phyloP scores from a whole-genome alignment of 23 tunicate genomes.

The Halocynthia roretzi region DNA sequence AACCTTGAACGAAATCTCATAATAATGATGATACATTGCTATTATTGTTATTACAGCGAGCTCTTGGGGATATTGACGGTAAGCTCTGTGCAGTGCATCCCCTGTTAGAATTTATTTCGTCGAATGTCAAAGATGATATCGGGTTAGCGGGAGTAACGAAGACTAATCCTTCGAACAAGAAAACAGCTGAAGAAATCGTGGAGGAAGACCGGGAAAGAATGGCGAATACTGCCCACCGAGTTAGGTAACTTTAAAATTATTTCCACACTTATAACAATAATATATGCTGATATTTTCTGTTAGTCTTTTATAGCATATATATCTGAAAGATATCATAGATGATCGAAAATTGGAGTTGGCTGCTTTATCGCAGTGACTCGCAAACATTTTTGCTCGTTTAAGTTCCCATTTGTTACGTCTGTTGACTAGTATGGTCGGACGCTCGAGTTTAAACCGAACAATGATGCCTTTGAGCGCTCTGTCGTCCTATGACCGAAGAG shows the following conservation, averaged over 20 bases:
- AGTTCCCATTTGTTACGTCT: no score
- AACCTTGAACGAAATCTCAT: no score
- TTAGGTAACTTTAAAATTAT: constrained; percentile 4
- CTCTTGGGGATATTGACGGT: constrained; percentile 75
- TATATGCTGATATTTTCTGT: no score
- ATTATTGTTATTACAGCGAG: constrained; percentile 22
- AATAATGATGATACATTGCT: neutral
- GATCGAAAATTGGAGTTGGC: neutral
- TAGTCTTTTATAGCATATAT: neutral
- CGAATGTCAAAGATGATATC: constrained; percentile 6
- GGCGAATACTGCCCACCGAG: constrained; percentile 36
- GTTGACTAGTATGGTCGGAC: no score
- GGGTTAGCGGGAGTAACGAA: constrained; percentile 37
- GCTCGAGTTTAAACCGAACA: no score
- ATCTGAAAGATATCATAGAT: neutral
- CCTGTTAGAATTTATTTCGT: neutral
- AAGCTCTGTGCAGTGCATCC: constrained; percentile 54
- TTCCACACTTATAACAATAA: no score
- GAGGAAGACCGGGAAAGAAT: constrained; percentile 60
- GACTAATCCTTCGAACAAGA: constrained; percentile 39
- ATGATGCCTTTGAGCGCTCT: no score
- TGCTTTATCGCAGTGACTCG: neutral
- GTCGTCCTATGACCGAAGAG: no score
- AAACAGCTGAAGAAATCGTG: constrained; percentile 45
- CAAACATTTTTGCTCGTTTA: neutral